These are phyloP conservation scores for Neoitamus cyanurus DNA, from an alignment of 2,888 invertebrate genomes.

Conservation along the genomic window DNA sequence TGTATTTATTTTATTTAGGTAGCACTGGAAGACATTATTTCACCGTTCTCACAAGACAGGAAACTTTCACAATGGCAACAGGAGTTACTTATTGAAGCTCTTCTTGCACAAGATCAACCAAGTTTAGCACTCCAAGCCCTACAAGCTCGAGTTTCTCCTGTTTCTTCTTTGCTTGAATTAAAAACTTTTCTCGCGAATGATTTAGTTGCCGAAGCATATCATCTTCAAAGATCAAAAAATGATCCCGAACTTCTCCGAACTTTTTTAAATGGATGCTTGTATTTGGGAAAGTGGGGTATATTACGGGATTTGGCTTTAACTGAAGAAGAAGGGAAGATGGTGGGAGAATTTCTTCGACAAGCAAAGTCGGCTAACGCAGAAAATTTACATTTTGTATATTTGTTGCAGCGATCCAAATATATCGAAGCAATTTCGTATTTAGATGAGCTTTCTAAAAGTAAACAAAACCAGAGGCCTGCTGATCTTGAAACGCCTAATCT, in stretches of 20 bases:
- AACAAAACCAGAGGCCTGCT: conserved; percentile 45
- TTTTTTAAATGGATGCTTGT: conserved; percentile 61
- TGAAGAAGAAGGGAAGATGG: conserved; percentile 60
- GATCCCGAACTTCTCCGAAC: conserved; percentile 59
- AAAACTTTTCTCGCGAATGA: conserved; percentile 62
- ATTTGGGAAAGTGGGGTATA: conserved; percentile 58
- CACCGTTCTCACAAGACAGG: conserved; percentile 58
- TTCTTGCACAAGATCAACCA: conserved; percentile 58
- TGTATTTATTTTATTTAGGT: conserved; percentile 52
- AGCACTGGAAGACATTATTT: conserved; percentile 61
- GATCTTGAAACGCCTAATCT: conserved; percentile 59
- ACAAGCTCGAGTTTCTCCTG: conserved; percentile 57
- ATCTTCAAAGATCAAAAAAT: conserved; percentile 60
- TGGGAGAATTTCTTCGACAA: conserved; percentile 59
- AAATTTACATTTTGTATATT: conserved; percentile 61
- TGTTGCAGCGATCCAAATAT: conserved; percentile 63
- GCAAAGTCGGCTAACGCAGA: conserved; percentile 58
- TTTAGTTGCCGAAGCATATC: conserved; percentile 63
- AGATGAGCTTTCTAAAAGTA: conserved; percentile 59
- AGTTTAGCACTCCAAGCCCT: conserved; percentile 60
- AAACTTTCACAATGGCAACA: conserved; percentile 61
- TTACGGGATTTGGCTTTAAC: conserved; percentile 61
- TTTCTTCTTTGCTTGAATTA: conserved; percentile 58
- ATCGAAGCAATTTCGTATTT: conserved; percentile 64
- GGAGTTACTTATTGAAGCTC: conserved; percentile 60